These are phyloP conservation scores for Acronicta psi DNA, from an alignment of 2,888 invertebrate species.

Conservation along the genomic window DNA sequence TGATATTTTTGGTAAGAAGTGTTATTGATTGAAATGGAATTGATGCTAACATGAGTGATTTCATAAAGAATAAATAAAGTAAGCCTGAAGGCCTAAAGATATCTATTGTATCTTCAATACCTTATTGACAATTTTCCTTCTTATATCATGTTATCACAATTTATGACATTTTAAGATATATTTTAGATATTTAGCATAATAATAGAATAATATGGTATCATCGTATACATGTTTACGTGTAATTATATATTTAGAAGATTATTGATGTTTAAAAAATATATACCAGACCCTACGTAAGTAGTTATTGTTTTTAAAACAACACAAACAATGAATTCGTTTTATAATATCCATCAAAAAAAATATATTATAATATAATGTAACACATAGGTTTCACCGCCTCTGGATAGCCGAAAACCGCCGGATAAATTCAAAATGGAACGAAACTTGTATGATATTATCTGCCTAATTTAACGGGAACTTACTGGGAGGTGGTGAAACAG, in stretches of 20 bases:
- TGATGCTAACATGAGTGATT: background rate
- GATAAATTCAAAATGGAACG: no score
- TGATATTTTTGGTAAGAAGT: constrained; percentile 30
- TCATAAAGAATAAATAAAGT: background rate
- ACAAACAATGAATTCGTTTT: background rate
- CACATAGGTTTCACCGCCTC: no score
- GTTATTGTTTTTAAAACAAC: background rate
- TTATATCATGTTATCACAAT: background rate
- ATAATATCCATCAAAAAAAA: no score
- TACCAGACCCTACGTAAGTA: background rate
- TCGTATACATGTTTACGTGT: background rate
- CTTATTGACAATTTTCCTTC: background rate
- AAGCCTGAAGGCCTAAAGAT: background rate
- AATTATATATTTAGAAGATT: background rate
- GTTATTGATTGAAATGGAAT: background rate
- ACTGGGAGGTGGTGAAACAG: no score
- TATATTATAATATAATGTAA: no score
- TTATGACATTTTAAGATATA: background rate
- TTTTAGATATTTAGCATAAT: background rate
- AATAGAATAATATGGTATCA: background rate
- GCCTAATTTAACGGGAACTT: no score
- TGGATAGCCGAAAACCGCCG: no score
- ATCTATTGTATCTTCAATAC: background rate
- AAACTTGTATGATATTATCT: no score
- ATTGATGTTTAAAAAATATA: background rate